These are phyloP conservation scores for Osmerus mordax DNA, from an alignment of 2,113 vertebrate species.

Conservation along the genomic window DNA sequence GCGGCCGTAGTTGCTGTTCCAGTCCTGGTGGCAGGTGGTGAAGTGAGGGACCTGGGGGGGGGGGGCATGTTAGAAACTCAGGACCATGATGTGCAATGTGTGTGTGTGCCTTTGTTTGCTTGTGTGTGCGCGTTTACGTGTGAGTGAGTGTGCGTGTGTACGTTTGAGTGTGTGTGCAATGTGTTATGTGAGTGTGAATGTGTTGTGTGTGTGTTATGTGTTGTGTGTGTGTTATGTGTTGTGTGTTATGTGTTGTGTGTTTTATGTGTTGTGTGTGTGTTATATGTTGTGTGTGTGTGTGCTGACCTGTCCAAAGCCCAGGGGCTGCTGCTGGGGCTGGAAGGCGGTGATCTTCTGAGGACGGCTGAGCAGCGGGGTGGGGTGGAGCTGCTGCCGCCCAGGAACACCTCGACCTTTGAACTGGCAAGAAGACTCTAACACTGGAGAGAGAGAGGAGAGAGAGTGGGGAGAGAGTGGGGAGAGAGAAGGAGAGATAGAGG, in stretches of 20 bases:
- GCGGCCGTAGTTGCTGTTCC: conserved; percentile 92
- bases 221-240: neutral
- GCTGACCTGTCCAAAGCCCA: conserved; percentile 88
- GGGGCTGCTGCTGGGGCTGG: conserved; percentile 81
- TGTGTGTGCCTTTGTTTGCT: neutral
- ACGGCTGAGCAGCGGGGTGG: conserved; percentile 76
- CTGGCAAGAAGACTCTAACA: conserved; percentile 78
- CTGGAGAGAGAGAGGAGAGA: conserved; percentile 28
- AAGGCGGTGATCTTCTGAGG: conserved; percentile 89
- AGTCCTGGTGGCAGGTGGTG: conserved; percentile 85
- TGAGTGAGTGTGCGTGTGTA: neutral
- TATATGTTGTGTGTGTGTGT: neutral
- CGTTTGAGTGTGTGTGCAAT: neutral
- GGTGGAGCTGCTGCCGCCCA: conserved; percentile 79
- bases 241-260: neutral
- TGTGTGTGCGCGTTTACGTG: neutral
- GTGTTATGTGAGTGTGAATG: too few relatives aligned
- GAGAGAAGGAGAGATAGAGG: neutral
- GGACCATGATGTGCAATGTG: neutral
- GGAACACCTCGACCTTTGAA: conserved; percentile 80
- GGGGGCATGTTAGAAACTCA: neutral
- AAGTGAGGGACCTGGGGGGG: conserved; percentile 88
- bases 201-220: neutral
- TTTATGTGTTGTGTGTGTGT: neutral
- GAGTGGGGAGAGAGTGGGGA: conserved; percentile 8